Evolutionary conservation across 1,140 invertebrate species (phyloP).

Genomic region (Ostrea edulis): DNA sequence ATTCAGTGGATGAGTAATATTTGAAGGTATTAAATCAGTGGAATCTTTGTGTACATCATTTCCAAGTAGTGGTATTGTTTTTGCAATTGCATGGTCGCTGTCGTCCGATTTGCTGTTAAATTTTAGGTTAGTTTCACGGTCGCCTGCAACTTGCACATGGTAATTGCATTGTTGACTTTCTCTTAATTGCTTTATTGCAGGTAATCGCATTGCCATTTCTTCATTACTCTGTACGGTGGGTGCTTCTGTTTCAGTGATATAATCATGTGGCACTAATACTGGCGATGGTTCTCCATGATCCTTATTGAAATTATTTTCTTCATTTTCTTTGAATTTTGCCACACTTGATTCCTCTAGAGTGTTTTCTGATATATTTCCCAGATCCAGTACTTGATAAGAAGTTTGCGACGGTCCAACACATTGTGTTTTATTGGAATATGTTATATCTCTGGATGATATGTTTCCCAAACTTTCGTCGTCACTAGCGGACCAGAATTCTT

Average conservation of each 20-base stretch:
- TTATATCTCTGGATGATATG: neutral
- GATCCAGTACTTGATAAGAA: neutral
- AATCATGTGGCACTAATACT: conserved; percentile 17
- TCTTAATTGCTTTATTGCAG: conserved; percentile 9
- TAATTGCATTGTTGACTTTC: conserved; percentile 36
- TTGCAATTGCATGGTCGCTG: conserved; percentile 8
- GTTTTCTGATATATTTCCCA: neutral
- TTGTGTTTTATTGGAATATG: neutral
- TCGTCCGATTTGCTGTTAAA: neutral
- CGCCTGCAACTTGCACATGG: conserved; percentile 29
- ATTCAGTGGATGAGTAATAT: conserved; percentile 46
- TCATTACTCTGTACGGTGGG: conserved; percentile 26
- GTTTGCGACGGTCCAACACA: neutral
- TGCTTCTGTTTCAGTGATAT: neutral
- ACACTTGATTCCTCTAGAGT: neutral
- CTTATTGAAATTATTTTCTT: conserved; percentile 31
- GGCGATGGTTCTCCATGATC: conserved; percentile 1
- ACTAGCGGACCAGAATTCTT: conserved; percentile 40
- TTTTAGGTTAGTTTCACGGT: conserved; percentile 5
- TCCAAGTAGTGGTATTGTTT: neutral
- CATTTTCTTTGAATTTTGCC: neutral
- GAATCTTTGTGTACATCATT: conserved; percentile 43
- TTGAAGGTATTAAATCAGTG: conserved; percentile 47
- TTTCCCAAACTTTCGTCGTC: conserved; percentile 37
- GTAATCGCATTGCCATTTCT: conserved; percentile 38